Percentiles rank a stretch among this genome's conserved stretches.
These are phyloP conservation scores for Oxyura jamaicensis DNA, from an alignment of 2,113 vertebrate species.

Conservation along the genomic window DNA sequence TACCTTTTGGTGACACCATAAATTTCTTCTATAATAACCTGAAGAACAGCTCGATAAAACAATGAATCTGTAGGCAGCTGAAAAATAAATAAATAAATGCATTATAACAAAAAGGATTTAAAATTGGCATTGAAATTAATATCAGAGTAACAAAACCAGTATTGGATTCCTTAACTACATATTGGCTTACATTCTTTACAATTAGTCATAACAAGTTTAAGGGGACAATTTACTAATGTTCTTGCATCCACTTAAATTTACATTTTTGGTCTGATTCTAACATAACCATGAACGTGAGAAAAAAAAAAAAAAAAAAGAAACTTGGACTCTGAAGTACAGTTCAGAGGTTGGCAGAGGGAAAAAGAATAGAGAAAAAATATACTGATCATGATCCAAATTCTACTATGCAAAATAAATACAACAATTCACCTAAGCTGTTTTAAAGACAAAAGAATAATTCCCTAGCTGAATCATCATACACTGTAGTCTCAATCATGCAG, in stretches of 20 bases:
- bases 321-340: not conserved
- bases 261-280: not conserved
- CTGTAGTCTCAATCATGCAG: not conserved
- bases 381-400: not conserved
- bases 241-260: conserved; percentile 13
- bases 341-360: not conserved
- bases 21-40: conserved; percentile 92
- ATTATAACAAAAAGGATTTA: conserved; percentile 42
- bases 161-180: not conserved
- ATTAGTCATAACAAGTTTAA: not conserved
- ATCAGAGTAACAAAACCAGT: not conserved
- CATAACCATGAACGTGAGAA: not conserved
- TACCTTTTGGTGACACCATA: conserved; percentile 91
- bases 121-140: conserved; percentile 17
- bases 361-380: not conserved
- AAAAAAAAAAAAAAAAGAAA: not conserved
- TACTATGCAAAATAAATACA: not conserved
- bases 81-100: conserved; percentile 12
- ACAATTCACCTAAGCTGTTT: not conserved
- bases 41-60: conserved; percentile 95
- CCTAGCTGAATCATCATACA: not conserved
- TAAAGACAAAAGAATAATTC: not conserved
- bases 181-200: not conserved
- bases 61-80: conserved; percentile 94
- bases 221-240: conserved; percentile 24